phyloP scores from a whole-genome alignment of 2,797 vertebrate genomes.

The Crenichthys baileyi region DNA sequence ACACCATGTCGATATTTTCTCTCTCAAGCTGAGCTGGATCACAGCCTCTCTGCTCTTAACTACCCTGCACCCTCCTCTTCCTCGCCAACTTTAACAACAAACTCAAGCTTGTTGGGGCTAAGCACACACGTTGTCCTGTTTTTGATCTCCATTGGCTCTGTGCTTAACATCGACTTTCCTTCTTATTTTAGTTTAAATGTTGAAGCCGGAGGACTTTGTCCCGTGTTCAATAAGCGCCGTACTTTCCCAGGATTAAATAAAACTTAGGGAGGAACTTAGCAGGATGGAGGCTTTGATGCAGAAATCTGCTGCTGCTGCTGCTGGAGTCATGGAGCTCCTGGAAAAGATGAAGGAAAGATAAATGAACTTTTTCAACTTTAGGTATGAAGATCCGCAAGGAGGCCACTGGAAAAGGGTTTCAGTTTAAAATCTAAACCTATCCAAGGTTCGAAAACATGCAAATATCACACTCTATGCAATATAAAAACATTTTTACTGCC shows the following conservation, averaged over 20 bases:
- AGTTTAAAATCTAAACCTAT: background rate
- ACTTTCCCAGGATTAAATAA: slow-evolving; percentile 65
- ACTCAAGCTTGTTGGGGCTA: slow-evolving; percentile 54
- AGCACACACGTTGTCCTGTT: slow-evolving; percentile 53
- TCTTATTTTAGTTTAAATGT: slow-evolving; percentile 49
- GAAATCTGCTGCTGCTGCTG: slow-evolving; percentile 38
- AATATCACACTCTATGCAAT: background rate
- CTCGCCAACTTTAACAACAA: slow-evolving; percentile 49
- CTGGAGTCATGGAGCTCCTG: slow-evolving; percentile 47
- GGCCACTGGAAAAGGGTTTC: slow-evolving; percentile 2
- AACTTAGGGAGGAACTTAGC: slow-evolving; percentile 61
- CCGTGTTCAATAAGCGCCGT: slow-evolving; percentile 59
- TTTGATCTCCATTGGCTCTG: slow-evolving; percentile 64
- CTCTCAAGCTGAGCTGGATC: slow-evolving; percentile 69
- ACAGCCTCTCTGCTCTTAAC: slow-evolving; percentile 70
- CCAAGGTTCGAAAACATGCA: no score
- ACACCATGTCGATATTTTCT: slow-evolving; percentile 69
- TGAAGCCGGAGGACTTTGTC: slow-evolving; percentile 57
- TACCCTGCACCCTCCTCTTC: slow-evolving; percentile 35
- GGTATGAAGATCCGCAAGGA: slow-evolving; percentile 30
- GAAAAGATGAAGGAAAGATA: slow-evolving; percentile 31
- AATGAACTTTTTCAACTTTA: slow-evolving; percentile 54
- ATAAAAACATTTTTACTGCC: background rate
- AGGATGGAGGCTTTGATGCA: slow-evolving; percentile 55
- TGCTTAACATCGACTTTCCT: slow-evolving; percentile 70